Evolutionary conservation across 92 coral and sea anemone species (phyloP), one percentile per base, ranked within the genome.

Genomic region (Phenganax stokvisi): DNA sequence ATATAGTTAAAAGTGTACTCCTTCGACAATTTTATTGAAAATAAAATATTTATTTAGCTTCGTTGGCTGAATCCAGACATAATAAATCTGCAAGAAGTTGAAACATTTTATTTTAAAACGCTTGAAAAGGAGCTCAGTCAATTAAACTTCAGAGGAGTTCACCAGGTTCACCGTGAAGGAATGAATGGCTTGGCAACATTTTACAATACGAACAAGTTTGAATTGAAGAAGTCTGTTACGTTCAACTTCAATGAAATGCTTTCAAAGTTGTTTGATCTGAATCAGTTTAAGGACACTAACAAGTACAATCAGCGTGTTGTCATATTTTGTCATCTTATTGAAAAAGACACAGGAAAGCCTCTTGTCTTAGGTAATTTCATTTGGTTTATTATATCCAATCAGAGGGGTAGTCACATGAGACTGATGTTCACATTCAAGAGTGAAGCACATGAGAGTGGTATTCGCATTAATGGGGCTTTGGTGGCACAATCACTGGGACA

Each of bases 41-140:
- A 6, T 56, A 10, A 58, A 56, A 7, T 20, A 56, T 47, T 28
- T 6, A 12, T 29, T 55, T 63, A 90, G 96, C 67, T 90, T 16
- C 81, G 61, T 29, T 90, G 96, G 96, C 89, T 91, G 8, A 72
- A 91, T 80, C 82, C 89, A 54, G 92, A 91, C 51, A 87, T 91
- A 12, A 63, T 91, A 28, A 86, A 89, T 57, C 77, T 91, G 30
- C 96, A 89, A 82, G 96, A 91, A 56, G 92, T 91, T 0, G 96
- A 91, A 63, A 81, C 75, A 10, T 16, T 75, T 17, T 91, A 91
- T 86, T 89, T 77, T 61, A 51, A 59, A 62, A 71, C 64, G 53
- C 86, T 91, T 64, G 66, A 62, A 72, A 82, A 78, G 70, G 88
- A 84, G 1, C 82, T 91, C 63, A 75, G 83, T 12, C 44, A 51